Conservation (phyloP, 2,113 vertebrate species). For the Columbina picui region DNA sequence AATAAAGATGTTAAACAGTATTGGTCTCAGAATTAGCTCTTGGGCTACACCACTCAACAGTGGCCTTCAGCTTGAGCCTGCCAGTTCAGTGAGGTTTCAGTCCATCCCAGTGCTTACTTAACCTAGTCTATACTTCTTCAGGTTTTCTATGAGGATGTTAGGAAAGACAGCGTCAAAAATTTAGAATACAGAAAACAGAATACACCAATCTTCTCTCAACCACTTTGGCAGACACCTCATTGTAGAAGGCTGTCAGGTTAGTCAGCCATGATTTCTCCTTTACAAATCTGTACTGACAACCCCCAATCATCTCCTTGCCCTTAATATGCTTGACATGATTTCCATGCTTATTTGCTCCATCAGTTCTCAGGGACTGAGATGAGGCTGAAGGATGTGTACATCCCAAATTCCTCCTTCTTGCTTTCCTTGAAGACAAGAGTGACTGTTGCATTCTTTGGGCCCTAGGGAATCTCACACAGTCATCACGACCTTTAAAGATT, state of each 20-base stretch:
- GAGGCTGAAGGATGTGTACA: not conserved
- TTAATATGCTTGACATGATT: not conserved
- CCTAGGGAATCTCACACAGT: fast-evolving
- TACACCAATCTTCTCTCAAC: no score
- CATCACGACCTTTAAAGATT: not conserved
- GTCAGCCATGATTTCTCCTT: not conserved
- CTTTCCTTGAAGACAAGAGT: not conserved
- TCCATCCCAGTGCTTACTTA: no score
- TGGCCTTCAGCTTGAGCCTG: not conserved
- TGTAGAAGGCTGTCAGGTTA: not conserved
- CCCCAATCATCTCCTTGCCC: not conserved
- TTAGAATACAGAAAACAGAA: no score
- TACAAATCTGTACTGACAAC: not conserved
- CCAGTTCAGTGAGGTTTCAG: no score
- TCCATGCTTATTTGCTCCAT: not conserved
- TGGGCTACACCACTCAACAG: no score
- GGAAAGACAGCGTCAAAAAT: no score
- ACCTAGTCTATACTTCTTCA: no score
- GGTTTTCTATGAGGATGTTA: no score
- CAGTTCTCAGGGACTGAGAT: not conserved
- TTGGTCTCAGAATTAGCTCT: no score
- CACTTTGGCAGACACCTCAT: no score
- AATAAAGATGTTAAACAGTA: no score
- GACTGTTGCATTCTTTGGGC: not conserved
- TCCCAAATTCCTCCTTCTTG: not conserved